These are phyloP conservation scores for Pyralis farinalis DNA, from an alignment of 2,888 invertebrate genomes.

Conservation along the genomic window DNA sequence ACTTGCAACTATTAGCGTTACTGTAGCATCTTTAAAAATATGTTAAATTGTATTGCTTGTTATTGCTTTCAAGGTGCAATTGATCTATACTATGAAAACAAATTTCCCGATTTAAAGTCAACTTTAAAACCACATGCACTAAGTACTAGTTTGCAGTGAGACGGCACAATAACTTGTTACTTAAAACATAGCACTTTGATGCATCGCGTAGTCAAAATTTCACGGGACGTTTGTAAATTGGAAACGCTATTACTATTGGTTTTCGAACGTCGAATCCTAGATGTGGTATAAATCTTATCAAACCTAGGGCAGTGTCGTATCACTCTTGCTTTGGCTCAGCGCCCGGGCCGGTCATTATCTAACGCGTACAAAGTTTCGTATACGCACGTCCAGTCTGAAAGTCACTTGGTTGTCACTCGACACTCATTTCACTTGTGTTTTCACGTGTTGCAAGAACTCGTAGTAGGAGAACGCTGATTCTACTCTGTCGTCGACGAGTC, in stretches of 20 bases:
- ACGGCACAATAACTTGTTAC: too few relatives aligned
- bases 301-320: slow-evolving; percentile 48
- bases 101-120: too few relatives aligned
- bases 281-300: slow-evolving; percentile 23
- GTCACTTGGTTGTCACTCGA: slow-evolving; percentile 32
- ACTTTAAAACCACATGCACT: too few relatives aligned
- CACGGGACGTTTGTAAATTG: background rate
- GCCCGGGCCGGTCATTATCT: slow-evolving; percentile 12
- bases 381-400: slow-evolving; percentile 14
- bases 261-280: slow-evolving; percentile 30
- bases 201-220: background rate
- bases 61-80: too few relatives aligned
- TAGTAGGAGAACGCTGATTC: slow-evolving; percentile 97
- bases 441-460: slow-evolving; percentile 98
- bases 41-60: too few relatives aligned
- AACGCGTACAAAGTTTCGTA: slow-evolving; percentile 12
- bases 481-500: slow-evolving; percentile 95
- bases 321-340: slow-evolving; percentile 14
- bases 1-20: too few relatives aligned
- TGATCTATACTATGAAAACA: too few relatives aligned
- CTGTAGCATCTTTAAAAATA: too few relatives aligned
- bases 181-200: too few relatives aligned
- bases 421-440: slow-evolving; percentile 92
- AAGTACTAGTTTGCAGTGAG: too few relatives aligned
- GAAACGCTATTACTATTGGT: slow-evolving; percentile 9